Evolutionary conservation across 2,113 vertebrate species (phyloP).

Genomic region (Peromyscus maniculatus): DNA sequence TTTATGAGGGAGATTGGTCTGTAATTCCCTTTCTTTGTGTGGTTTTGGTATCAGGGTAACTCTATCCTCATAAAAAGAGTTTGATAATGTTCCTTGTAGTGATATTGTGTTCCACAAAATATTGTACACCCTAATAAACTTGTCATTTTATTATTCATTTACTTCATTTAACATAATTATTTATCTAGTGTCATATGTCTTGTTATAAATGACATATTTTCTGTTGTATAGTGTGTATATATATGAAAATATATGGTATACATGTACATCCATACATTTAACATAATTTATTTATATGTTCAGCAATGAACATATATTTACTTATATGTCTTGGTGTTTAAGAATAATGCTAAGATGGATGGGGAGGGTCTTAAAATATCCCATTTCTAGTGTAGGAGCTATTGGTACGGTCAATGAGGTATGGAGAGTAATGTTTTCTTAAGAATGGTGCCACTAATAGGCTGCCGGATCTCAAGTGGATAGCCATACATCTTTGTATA

Average conservation of each 20-base stretch:
- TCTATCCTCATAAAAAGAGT: too few species aligned
- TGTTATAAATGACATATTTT: neutral
- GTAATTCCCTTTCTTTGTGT: too few species aligned
- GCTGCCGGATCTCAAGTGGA: neutral
- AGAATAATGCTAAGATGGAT: neutral
- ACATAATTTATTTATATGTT: neutral
- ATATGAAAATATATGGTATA: neutral
- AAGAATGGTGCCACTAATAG: neutral
- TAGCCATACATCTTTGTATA: neutral
- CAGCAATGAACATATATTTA: neutral
- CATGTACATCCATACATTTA: neutral
- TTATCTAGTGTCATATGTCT: neutral
- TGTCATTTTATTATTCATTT: neutral
- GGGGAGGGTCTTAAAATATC: neutral
- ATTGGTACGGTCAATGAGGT: neutral
- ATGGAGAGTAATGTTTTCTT: neutral
- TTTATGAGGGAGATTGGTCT: too few species aligned
- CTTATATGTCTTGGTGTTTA: neutral
- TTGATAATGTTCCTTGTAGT: too few species aligned
- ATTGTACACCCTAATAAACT: too few species aligned
- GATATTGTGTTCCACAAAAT: too few species aligned
- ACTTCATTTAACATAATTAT: neutral
- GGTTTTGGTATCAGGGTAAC: too few species aligned
- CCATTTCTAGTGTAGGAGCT: neutral
- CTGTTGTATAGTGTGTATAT: neutral